Evolutionary conservation across 2,888 invertebrate genomes (phyloP), one percentile per base, ranked within the genome.

Genomic region (Anagyrus pseudococci): DNA sequence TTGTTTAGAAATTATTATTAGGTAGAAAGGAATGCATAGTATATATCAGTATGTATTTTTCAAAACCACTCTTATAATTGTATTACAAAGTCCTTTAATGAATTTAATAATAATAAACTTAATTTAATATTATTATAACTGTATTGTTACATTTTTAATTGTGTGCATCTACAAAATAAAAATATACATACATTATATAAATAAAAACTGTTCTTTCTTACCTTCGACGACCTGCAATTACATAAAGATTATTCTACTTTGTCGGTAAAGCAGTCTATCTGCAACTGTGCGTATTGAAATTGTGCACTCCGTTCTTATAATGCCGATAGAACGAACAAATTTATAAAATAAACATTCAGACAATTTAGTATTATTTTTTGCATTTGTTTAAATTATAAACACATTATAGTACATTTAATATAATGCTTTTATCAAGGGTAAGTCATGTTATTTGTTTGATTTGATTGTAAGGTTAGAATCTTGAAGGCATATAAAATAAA

Each of bases 41-140:
- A 47, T 55, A 40, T 48, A 44, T 33, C 44, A 29, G 19, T 46
- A 56, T 66, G 65, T 62, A 62, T 62, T 65, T 58, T 62, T 55
- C 50, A 55, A 57, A 56, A 50, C 37, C 37, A 57, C 29, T 58
- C 49, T 23, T 62, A 49, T 54, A 59, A 52, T 44, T 56, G 33
- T 52, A 26, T 59, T 47, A 50, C 43, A 43, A 43, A 48, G n/a
- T 23, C 13, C 10, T 29, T 37, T 37, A 13, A 37, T 37, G 15
- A 37, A 37, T 37, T 37, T 37, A 13, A 13, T 13, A 37, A 37
- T 37, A 37, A 37, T 37, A 37, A 4, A 37, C 33, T 4, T 37
- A 37, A 2, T 37, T 37, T 37, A 37, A 37, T 37, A 7, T 29
- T 10, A 29, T 29, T 4, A 29, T 29, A 13, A 10, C 33, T 37